Base-by-base conservation (phyloP, 2,888 invertebrate genomes). In the Biston stratarius region DNA sequence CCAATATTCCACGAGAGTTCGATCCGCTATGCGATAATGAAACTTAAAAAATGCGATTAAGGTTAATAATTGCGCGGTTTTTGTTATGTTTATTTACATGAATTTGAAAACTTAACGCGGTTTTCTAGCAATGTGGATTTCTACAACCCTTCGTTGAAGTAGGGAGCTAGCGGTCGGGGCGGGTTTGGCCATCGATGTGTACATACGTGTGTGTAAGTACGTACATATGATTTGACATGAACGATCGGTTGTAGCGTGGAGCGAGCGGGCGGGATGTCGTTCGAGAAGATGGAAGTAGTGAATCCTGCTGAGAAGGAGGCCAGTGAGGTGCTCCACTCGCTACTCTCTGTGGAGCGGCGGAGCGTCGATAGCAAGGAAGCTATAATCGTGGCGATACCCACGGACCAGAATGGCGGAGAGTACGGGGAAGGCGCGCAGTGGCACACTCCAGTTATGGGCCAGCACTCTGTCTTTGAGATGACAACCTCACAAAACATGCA, bases 241-340 rank as follows among this genome's bases (percentile, higher is more conserved):
- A 81, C 84, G 87, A 87, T 92, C 88, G 89, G 82, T 92, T 92
- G 82, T 91, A 92, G 90, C 84, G 82, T 85, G 84, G 84, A 86
- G 82, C 84, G 78, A 85, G 83, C 84, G 78, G 79, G 79, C 83
- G 79, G 76, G 77, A 92, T 94, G 93, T 92, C 92, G 76, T 94
- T 89, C 85, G 92, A 93, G 81, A 94, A 94, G 89, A 95, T 95
- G 95, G 95, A 95, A 83, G 94, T 94, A 77, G 95, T 95, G 75
- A 95, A 95, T 84, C 94, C 95, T 69, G 96, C 96, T 44, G 96
- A 96, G 88, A 96, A 96, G 85, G 96, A 96, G 84, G 96, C 96
- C 24, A 96, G 96, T 80, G 96, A 96, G 88, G 96, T 96, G 51
- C 89, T 96, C 61, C 96, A 96, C 83, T 95, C 96, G 15, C 86